phyloP scores from a whole-genome alignment of 2,113 vertebrate species.

The Triplophysa siluroides region DNA sequence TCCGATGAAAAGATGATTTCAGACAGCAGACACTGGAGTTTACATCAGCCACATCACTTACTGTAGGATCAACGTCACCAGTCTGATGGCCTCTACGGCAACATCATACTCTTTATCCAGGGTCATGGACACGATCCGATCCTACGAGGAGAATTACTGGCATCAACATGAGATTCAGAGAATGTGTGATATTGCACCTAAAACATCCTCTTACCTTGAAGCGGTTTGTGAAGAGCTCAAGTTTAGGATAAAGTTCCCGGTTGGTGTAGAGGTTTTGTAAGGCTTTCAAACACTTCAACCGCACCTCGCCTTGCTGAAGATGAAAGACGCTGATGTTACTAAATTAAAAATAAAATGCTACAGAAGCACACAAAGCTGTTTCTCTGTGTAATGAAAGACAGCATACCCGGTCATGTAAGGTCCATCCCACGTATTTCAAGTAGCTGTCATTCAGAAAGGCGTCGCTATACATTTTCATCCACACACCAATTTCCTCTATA shows the following conservation, averaged over 20 bases:
- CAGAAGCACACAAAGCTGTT: neutral
- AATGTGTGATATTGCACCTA: neutral
- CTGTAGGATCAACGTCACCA: constrained; percentile 97
- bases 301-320: constrained; percentile 95
- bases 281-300: constrained; percentile 97
- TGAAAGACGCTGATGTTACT: neutral
- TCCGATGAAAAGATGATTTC: neutral
- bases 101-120: constrained; percentile 98
- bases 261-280: constrained; percentile 97
- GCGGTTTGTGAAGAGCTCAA: constrained; percentile 96
- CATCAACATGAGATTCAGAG: neutral
- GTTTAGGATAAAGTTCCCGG: constrained; percentile 93
- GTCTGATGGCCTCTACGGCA: constrained; percentile 93
- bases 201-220: constrained; percentile 85
- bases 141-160: constrained; percentile 69
- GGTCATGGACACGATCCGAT: constrained; percentile 98
- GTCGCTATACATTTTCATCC: constrained; percentile 99
- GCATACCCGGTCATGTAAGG: constrained; percentile 90
- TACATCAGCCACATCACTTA: constrained; percentile 72
- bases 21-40: neutral
- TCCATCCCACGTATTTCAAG: constrained; percentile 98
- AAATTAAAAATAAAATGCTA: neutral
- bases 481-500: constrained; percentile 97
- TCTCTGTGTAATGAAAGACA: constrained; percentile 52
- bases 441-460: constrained; percentile 98